Evolutionary conservation across 2,113 vertebrate genomes (phyloP).

Genomic region (Zootoca vivipara): DNA sequence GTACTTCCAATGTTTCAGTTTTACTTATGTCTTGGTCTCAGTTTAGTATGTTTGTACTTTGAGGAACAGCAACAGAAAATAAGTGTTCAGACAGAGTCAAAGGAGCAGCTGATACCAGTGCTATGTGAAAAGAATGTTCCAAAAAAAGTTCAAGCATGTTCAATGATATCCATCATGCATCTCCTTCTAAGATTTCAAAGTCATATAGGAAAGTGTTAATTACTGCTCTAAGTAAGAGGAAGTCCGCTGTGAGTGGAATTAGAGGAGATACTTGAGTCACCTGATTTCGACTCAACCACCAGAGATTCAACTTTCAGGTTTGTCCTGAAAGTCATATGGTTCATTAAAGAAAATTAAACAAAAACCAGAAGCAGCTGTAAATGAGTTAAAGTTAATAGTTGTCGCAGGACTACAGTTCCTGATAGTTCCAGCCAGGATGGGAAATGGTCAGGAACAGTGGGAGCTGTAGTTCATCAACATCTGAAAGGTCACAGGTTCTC

Average conservation of each 20-base stretch:
- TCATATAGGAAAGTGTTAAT: conserved; percentile 72
- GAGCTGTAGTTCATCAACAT: too few relatives aligned
- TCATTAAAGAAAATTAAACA: background rate
- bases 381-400: too few relatives aligned
- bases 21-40: conserved; percentile 57
- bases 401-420: too few relatives aligned
- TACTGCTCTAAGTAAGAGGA: conserved; percentile 70
- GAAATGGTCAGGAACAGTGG: too few relatives aligned
- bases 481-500: too few relatives aligned
- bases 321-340: background rate
- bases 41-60: conserved; percentile 52
- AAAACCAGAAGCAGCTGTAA: too few relatives aligned
- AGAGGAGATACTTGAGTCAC: conserved; percentile 45
- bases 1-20: conserved; percentile 60
- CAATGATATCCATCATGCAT: conserved; percentile 64
- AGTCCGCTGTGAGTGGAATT: conserved; percentile 63
- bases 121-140: conserved; percentile 71
- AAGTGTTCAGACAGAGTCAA: conserved; percentile 57
- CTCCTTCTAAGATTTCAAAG: conserved; percentile 80
- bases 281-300: conserved; percentile 3
- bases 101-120: conserved; percentile 70
- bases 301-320: background rate
- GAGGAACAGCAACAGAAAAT: conserved; percentile 59
- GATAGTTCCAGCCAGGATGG: too few relatives aligned
- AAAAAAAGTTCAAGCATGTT: conserved; percentile 78